These are phyloP conservation scores for Burhinus oedicnemus DNA, from an alignment of 2,113 vertebrate genomes.

Conservation along the genomic window DNA sequence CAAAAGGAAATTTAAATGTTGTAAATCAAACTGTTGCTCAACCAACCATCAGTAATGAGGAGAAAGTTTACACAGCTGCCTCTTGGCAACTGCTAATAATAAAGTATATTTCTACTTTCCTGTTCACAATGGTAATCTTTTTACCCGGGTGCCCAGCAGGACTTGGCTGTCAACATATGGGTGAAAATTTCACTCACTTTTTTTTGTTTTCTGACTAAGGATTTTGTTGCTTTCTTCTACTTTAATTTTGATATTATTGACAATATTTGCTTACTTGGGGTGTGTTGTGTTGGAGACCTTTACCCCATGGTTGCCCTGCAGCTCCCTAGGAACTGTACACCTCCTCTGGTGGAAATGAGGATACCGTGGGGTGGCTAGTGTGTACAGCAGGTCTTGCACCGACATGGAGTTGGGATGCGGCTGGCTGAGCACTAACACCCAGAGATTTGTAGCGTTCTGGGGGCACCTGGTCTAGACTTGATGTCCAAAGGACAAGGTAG, in stretches of 20 bases:
- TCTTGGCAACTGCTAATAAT: background rate
- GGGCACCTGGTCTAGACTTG: no score
- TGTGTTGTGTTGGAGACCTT: background rate
- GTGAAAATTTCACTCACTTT: background rate
- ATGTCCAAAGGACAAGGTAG: background rate
- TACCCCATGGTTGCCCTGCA: background rate
- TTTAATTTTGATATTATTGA: background rate
- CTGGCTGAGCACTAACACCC: background rate
- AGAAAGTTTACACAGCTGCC: slow-evolving; percentile 31
- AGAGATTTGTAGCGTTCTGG: rapidly evolving
- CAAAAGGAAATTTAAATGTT: background rate
- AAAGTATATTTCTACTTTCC: background rate
- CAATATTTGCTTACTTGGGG: background rate
- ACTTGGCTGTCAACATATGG: background rate
- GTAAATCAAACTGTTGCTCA: slow-evolving; percentile 40
- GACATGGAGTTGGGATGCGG: rapidly evolving
- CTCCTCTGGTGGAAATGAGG: background rate
- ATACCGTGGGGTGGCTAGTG: background rate
- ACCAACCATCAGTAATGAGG: background rate
- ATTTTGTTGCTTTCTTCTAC: background rate
- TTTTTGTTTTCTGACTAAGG: background rate
- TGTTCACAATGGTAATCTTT: background rate
- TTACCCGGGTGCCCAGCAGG: background rate
- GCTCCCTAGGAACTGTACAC: background rate
- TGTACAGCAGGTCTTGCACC: background rate